Evolutionary conservation across 35 echinoderm and acorn worm genomes (phyloP).

Genomic region (Holothuria glaberrima): DNA sequence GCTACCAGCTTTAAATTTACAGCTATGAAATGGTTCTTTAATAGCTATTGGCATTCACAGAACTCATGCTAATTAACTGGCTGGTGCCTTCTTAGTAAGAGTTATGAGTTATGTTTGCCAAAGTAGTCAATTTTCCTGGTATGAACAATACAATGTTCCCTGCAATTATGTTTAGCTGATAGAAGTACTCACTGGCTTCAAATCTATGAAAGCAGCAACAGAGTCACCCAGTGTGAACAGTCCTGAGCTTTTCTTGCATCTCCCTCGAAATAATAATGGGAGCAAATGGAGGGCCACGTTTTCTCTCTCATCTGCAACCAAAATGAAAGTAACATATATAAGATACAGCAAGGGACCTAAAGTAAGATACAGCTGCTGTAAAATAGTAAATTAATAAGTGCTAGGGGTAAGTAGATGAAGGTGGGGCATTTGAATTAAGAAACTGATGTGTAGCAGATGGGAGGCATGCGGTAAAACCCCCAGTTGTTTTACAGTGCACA

Average conservation of each 20-base stretch:
- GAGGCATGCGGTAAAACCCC: no score
- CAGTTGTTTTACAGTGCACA: no score
- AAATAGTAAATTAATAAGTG: neutral
- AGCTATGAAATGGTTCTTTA: neutral
- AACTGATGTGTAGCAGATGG: no score
- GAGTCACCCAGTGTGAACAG: neutral
- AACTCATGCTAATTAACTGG: neutral
- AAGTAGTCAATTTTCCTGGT: neutral
- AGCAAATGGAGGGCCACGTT: neutral
- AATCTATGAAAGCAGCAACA: neutral
- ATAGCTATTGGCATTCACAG: neutral
- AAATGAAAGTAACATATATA: neutral
- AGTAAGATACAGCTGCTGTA: neutral
- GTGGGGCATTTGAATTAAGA: neutral
- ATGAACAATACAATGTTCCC: neutral
- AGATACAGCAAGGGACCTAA: neutral
- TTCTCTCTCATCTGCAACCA: neutral
- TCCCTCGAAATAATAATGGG: neutral
- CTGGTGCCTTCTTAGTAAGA: neutral
- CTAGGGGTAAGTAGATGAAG: neutral
- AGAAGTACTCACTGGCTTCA: no score
- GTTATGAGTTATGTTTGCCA: neutral
- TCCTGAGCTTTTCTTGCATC: neutral
- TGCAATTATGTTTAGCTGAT: neutral
- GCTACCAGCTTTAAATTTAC: neutral